Conservation (phyloP, 2,888 invertebrate species). For the Cataglyphis albicans region DNA sequence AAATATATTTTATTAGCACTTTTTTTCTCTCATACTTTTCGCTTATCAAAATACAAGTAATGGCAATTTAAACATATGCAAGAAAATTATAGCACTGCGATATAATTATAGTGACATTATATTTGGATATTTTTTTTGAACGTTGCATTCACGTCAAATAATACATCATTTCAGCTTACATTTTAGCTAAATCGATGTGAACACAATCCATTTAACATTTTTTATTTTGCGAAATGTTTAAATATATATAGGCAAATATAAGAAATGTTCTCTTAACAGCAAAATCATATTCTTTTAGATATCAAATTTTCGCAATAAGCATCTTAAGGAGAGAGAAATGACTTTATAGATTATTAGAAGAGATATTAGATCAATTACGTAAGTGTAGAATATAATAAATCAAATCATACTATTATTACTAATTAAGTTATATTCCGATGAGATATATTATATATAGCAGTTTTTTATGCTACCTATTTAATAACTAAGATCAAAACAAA, state of each 20-base stretch:
- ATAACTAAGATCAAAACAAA: conserved; percentile 44
- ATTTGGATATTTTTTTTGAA: conserved; percentile 50
- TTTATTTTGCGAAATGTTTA: conserved; percentile 9
- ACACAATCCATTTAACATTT: conserved; percentile 50
- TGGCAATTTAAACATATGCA: conserved; percentile 66
- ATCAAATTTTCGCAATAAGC: conserved; percentile 12
- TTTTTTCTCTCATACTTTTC: conserved; percentile 44
- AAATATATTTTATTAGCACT: conserved; percentile 53
- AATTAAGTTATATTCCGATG: conserved; percentile 21
- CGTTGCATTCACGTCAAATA: conserved; percentile 25
- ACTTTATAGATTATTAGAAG: conserved; percentile 3
- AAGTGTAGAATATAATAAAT: conserved; percentile 30
- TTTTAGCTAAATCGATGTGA: conserved; percentile 57
- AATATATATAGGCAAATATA: conserved; percentile 9
- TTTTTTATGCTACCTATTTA: conserved; percentile 15
- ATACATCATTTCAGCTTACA: conserved; percentile 54
- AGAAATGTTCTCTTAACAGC: conserved; percentile 4
- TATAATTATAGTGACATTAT: conserved; percentile 71
- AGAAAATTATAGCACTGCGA: conserved; percentile 71
- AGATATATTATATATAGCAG: not conserved
- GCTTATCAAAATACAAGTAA: conserved; percentile 68
- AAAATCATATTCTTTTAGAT: conserved; percentile 28
- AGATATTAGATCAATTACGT: conserved; percentile 11
- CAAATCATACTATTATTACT: conserved; percentile 17
- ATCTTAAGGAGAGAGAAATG: conserved; percentile 21